Conservation (phyloP, 2,113 vertebrate genomes). For the Heptranchias perlo region DNA sequence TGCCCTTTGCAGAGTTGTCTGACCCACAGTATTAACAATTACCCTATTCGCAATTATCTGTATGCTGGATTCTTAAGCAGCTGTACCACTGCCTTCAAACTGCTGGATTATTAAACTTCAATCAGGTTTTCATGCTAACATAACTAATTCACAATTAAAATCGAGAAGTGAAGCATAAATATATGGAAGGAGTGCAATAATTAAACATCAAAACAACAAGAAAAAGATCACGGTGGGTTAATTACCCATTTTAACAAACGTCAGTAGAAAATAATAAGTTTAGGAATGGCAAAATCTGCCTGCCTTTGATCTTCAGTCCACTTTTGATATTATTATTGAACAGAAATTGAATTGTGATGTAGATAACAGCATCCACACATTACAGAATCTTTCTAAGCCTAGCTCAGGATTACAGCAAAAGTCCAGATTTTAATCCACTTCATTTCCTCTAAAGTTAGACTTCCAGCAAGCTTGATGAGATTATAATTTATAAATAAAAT, state of each 20-base stretch:
- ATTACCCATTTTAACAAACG: neutral
- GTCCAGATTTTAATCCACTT: neutral
- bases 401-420: neutral
- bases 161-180: neutral
- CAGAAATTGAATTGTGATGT: neutral
- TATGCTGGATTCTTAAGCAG: neutral
- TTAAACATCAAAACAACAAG: neutral
- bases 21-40: neutral
- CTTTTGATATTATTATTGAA: neutral
- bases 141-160: neutral
- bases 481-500: slow-evolving; percentile 11
- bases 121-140: neutral
- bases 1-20: neutral
- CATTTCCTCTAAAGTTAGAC: neutral
- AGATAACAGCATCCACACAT: neutral
- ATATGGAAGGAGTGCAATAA: neutral
- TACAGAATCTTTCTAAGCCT: neutral
- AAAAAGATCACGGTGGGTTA: neutral
- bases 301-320: neutral
- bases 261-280: neutral
- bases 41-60: neutral
- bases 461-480: neutral
- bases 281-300: neutral
- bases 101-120: neutral
- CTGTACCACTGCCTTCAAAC: neutral